Conservation (phyloP, 2,113 vertebrate genomes). For the Myotis brandtii region DNA sequence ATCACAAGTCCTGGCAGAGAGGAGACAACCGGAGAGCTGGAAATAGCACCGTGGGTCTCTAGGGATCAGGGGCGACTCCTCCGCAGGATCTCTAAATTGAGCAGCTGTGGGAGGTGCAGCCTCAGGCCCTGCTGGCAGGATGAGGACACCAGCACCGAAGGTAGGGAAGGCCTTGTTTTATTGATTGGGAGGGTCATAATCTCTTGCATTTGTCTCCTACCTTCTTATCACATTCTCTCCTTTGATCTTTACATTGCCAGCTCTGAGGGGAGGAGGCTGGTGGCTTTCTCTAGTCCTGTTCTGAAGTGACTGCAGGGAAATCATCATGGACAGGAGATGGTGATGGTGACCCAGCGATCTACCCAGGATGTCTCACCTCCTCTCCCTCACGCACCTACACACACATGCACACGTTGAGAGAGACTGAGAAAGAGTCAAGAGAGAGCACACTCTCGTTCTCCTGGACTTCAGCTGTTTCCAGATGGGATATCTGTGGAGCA, state of each 20-base stretch:
- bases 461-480: neutral
- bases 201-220: neutral
- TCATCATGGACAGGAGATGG: neutral
- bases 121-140: conserved; percentile 35
- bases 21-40: conserved; percentile 63
- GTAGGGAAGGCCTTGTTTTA: conserved; percentile 32
- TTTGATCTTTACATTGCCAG: neutral
- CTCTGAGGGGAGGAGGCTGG: neutral
- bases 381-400: neutral
- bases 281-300: neutral
- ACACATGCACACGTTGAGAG: rapidly evolving
- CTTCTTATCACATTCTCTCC: neutral
- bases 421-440: neutral
- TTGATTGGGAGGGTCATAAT: neutral
- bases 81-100: conserved; percentile 82
- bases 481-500: rapidly evolving
- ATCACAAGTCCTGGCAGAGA: neutral
- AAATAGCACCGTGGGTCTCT: conserved; percentile 74
- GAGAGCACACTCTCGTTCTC: neutral
- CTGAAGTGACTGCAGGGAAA: neutral
- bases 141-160: neutral
- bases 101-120: conserved; percentile 74
- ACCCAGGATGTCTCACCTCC: neutral
- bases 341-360: neutral
- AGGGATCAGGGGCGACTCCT: conserved; percentile 71